phyloP scores from a whole-genome alignment of 2,113 vertebrate genomes.

The Boleophthalmus pectinirostris region DNA sequence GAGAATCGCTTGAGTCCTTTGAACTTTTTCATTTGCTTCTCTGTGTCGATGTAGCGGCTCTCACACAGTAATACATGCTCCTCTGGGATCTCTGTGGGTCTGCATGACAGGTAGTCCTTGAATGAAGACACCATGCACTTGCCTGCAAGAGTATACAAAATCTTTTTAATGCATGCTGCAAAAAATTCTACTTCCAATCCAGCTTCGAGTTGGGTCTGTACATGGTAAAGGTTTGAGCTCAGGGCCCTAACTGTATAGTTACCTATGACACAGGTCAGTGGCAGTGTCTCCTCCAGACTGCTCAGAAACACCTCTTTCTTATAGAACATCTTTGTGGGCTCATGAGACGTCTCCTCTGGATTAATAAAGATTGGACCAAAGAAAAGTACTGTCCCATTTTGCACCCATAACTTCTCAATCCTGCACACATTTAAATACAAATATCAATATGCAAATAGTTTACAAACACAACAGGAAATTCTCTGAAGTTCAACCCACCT shows the following conservation, averaged over 20 bases:
- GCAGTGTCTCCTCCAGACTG: conserved; percentile 91
- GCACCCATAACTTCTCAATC: conserved; percentile 94
- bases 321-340: conserved; percentile 99
- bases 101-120: conserved; percentile 97
- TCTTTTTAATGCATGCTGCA: neutral
- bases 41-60: conserved; percentile 94
- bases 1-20: conserved; percentile 98
- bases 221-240: neutral
- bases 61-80: conserved; percentile 92
- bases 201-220: neutral
- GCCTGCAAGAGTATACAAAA: conserved; percentile 72
- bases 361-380: conserved; percentile 98
- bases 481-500: conserved; percentile 74
- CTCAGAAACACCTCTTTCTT: conserved; percentile 97
- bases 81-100: conserved; percentile 92
- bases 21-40: conserved; percentile 98
- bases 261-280: conserved; percentile 93
- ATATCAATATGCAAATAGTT: neutral
- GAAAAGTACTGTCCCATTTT: conserved; percentile 89
- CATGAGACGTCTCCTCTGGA: conserved; percentile 96
- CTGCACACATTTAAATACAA: conserved; percentile 43
- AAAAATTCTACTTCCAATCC: neutral
- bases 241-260: conserved; percentile 23
- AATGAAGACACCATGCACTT: conserved; percentile 95
- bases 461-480: neutral